Evolutionary conservation across 2,888 invertebrate species (phyloP), one percentile per base, ranked within the genome.

Genomic region (Chirona hameri): DNA sequence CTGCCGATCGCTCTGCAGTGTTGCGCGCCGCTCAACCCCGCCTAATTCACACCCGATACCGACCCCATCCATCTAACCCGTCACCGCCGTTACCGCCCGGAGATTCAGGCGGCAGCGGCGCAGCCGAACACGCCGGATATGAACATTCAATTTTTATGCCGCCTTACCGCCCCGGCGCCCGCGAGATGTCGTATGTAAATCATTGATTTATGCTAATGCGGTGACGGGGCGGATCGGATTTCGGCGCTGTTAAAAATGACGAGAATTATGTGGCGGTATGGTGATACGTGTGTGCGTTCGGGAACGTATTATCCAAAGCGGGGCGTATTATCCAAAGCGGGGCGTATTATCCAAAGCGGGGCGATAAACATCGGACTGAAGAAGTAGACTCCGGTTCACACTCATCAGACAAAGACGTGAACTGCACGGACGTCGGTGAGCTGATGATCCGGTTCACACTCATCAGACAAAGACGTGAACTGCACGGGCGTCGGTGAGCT

Each of bases 141-240:
- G 60, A 60, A 60, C 60, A 60, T 60, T 60, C 60, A 60, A 60
- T 60, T 60, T 60, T 60, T 60, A 60, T n/a, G 60, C 60, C 15
- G 21, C 60, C n/a, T 24, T n/a, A 60, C n/a, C n/a, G 69, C 15
- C 1, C n/a, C 15, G 29, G 29, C 69, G 69, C 12, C 29, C 15
- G 69, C 29, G 69, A 3, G 29, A 29, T 39, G 21, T 18, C 39
- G 21, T 76, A 76, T 39, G 76, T 24, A 76, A 76, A 76, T 76
- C 76, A 76, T 24, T 31, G 39, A 39, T 31, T 76, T 76, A 76
- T 76, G 76, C 76, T 76, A 76, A 76, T 39, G 39, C 1, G 18
- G 15, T 24, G 39, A 10, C 76, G 24, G 3, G 1, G 39, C 4
- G 24, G 31, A 39, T 31, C 39, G 39, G 31, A 39, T 39, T 76